Evolutionary conservation across 2,113 vertebrate genomes (phyloP).

Genomic region (Cyrtonyx montezumae): DNA sequence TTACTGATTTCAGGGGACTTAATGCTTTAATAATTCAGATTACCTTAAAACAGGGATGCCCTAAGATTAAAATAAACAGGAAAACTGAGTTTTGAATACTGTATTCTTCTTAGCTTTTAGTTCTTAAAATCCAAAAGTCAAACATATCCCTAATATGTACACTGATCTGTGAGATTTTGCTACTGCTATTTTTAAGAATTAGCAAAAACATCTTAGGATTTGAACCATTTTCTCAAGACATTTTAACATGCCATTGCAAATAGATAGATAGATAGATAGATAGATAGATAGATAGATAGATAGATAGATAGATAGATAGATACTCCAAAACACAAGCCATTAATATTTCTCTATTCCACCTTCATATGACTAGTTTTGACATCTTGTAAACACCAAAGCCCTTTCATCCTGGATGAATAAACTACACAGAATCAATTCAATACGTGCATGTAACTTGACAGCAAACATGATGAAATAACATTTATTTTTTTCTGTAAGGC

Average conservation of each 20-base stretch:
- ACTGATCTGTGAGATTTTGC: background rate
- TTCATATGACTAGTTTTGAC: background rate
- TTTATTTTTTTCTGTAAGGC: background rate
- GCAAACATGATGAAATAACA: background rate
- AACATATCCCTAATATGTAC: background rate
- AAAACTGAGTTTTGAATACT: background rate
- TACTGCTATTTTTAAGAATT: background rate
- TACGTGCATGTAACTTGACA: background rate
- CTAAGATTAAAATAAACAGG: background rate
- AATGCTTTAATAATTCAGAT: background rate
- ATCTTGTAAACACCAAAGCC: background rate
- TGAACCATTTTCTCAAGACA: background rate
- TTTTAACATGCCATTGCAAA: background rate
- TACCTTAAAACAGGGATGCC: background rate
- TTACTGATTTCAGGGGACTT: background rate
- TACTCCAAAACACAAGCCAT: background rate
- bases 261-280: too few species aligned
- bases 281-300: too few species aligned
- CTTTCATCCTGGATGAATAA: background rate
- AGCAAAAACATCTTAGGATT: background rate
- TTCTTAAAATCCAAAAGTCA: background rate
- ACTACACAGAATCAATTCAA: background rate
- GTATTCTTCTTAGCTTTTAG: background rate
- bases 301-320: too few species aligned
- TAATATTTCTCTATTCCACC: background rate